Conservation (phyloP, 2,113 vertebrate genomes). For the Cynopterus brachyotis region DNA sequence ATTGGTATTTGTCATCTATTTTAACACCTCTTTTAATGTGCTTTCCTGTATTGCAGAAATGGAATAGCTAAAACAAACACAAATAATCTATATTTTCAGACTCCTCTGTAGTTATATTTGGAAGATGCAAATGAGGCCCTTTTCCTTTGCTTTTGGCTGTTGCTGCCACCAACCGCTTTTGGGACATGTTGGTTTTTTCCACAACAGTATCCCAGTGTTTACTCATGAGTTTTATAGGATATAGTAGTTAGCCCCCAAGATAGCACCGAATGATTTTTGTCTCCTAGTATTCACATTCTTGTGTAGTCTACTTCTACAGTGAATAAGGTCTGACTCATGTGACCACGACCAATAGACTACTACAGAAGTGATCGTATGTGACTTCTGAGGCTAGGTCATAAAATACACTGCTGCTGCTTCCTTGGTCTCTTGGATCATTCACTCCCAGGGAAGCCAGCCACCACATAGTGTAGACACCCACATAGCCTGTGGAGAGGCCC, state of each 20-base stretch:
- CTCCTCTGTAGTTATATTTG: background rate
- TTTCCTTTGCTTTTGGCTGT: background rate
- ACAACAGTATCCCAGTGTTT: background rate
- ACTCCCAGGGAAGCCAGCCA: background rate
- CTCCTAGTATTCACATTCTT: background rate
- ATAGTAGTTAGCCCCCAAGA: background rate
- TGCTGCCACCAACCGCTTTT: background rate
- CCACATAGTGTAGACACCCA: too few species aligned
- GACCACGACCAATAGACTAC: background rate
- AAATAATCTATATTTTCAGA: background rate
- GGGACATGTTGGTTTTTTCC: background rate
- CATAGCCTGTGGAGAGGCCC: background rate
- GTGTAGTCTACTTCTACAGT: background rate
- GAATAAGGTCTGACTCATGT: background rate
- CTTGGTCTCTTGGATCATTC: background rate
- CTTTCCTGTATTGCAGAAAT: background rate
- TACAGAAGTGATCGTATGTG: background rate
- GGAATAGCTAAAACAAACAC: constrained; percentile 3
- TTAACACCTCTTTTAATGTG: background rate
- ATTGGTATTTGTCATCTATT: background rate
- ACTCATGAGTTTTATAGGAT: background rate
- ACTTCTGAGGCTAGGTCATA: background rate
- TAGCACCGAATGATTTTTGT: background rate
- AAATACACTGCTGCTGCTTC: background rate
- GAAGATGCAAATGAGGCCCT: background rate